Percentiles rank a stretch among this genome's conserved stretches.
These are phyloP conservation scores for Terebella lapidaria DNA, from an alignment of 2,888 invertebrate genomes.

Conservation along the genomic window DNA sequence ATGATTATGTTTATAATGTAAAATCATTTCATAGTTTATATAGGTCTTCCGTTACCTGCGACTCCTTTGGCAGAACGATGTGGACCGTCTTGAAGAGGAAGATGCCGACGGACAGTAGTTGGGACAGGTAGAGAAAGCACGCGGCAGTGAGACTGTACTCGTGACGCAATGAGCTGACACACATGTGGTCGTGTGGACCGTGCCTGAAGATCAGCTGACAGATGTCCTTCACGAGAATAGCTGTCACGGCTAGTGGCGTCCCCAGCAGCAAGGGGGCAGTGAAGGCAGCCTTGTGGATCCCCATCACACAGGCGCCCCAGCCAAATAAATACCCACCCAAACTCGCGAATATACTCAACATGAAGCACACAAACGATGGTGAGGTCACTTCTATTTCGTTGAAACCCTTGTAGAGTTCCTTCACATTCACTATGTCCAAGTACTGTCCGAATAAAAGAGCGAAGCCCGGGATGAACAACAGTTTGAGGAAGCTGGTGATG, in stretches of 20 bases:
- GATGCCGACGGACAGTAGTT: slow-evolving; percentile 27
- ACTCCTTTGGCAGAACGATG: slow-evolving; percentile 33
- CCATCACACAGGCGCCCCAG: slow-evolving; percentile 32
- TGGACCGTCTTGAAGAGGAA: slow-evolving; percentile 27
- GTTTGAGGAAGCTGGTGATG: slow-evolving; percentile 6
- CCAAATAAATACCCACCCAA: slow-evolving; percentile 26
- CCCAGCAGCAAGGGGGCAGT: slow-evolving; percentile 31
- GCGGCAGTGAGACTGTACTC: slow-evolving; percentile 13
- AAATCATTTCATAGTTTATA: too few relatives aligned
- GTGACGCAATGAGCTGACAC: neutral
- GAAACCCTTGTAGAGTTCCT: slow-evolving; percentile 4
- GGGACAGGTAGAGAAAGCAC: slow-evolving; percentile 25
- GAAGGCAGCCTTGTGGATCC: slow-evolving; percentile 36
- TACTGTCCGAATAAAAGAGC: slow-evolving; percentile 1
- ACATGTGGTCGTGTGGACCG: too few relatives aligned
- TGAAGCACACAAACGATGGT: slow-evolving; percentile 17
- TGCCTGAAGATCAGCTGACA: neutral
- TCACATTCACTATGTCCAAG: neutral
- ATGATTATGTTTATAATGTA: too few relatives aligned
- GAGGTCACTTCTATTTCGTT: slow-evolving; percentile 9
- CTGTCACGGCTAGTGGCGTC: slow-evolving; percentile 28
- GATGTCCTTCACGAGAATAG: slow-evolving; percentile 17
- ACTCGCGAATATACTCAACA: slow-evolving; percentile 21
- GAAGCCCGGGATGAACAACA: slow-evolving; percentile 13
- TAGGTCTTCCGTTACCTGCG: slow-evolving; percentile 30